Evolutionary conservation across 2,797 vertebrate species (phyloP).

Genomic region (Steatocranus sp.): DNA sequence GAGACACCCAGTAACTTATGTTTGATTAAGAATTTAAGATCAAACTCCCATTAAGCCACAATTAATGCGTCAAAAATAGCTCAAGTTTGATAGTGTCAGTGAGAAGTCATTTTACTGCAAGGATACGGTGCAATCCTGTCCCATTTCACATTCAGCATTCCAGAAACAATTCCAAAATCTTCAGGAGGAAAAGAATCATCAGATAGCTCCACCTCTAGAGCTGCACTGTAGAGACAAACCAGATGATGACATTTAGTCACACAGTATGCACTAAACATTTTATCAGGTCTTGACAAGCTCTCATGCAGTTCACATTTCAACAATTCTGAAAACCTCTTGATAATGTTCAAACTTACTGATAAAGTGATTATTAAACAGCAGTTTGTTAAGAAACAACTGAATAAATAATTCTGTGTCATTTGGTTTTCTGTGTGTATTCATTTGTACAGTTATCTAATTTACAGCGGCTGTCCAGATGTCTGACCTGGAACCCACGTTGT

Average conservation of each 20-base stretch:
- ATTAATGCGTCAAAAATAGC: background rate
- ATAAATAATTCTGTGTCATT: rapidly evolving
- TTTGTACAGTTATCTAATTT: background rate
- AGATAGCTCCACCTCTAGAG: constrained; percentile 91
- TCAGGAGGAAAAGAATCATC: constrained; percentile 96
- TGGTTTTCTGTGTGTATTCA: background rate
- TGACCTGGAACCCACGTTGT: constrained; percentile 95
- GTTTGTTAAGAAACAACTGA: background rate
- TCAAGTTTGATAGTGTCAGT: background rate
- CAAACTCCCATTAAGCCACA: background rate
- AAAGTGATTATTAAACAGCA: background rate
- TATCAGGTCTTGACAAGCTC: background rate
- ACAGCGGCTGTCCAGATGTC: rapidly evolving
- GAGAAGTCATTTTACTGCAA: constrained; percentile 28
- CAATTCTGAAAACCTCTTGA: background rate
- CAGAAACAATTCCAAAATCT: constrained; percentile 95
- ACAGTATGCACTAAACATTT: background rate
- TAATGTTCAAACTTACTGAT: background rate
- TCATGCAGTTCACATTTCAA: background rate
- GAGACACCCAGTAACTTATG: background rate
- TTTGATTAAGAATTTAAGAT: background rate
- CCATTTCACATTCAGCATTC: constrained; percentile 97
- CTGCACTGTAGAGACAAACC: constrained; percentile 76
- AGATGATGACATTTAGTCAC: background rate
- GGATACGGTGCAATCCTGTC: constrained; percentile 97